phyloP scores from a whole-genome alignment of 1,140 invertebrate genomes.

The Anagrus nilaparvatae region DNA sequence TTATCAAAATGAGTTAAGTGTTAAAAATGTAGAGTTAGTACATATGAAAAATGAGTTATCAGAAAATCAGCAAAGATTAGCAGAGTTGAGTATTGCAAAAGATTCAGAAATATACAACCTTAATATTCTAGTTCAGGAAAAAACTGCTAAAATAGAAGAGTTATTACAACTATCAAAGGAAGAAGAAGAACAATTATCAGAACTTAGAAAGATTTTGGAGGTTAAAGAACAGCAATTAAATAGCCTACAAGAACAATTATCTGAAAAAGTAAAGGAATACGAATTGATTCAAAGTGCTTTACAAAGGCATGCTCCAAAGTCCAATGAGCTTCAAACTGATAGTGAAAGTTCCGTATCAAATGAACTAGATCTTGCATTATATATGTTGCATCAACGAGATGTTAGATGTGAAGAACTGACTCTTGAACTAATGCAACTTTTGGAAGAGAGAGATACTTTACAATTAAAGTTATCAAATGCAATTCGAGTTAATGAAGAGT shows the following conservation, averaged over 20 bases:
- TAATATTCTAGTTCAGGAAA: constrained; percentile 29
- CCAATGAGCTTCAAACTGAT: background rate
- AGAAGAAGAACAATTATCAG: constrained; percentile 39
- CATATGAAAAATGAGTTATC: constrained; percentile 22
- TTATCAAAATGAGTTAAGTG: constrained; percentile 17
- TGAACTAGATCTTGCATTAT: constrained; percentile 71
- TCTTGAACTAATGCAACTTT: constrained; percentile 67
- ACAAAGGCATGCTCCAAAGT: constrained; percentile 15
- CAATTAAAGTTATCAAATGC: constrained; percentile 72
- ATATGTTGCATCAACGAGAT: constrained; percentile 79
- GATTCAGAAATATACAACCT: constrained; percentile 32
- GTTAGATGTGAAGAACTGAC: constrained; percentile 82
- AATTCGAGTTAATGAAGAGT: constrained; percentile 56
- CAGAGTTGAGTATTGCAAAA: constrained; percentile 30
- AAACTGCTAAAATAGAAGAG: constrained; percentile 37
- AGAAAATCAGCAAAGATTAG: constrained; percentile 28
- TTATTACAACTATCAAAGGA: constrained; percentile 44
- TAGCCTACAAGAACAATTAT: constrained; percentile 52
- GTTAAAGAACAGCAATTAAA: constrained; percentile 59
- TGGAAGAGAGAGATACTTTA: constrained; percentile 76
- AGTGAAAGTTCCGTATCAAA: constrained; percentile 12
- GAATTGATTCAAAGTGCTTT: constrained; percentile 34
- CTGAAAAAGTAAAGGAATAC: constrained; percentile 47
- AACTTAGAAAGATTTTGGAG: constrained; percentile 47
- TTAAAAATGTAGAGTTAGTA: constrained; percentile 1